Percentiles rank a stretch among this genome's conserved stretches.
Conservation (phyloP, 2,797 vertebrate genomes). For the Clamator glandarius region DNA sequence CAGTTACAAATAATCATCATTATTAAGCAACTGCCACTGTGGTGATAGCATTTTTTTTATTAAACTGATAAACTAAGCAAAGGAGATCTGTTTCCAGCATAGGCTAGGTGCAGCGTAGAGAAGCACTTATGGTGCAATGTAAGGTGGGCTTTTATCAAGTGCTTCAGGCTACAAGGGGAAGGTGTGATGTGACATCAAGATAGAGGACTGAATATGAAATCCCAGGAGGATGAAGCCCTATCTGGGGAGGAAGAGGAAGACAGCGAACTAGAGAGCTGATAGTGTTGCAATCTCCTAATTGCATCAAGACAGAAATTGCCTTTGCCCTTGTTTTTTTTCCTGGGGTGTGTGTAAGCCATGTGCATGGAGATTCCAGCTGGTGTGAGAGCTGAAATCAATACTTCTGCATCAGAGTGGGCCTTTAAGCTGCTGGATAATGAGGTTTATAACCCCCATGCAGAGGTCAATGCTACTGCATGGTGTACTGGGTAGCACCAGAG, state of each 20-base stretch:
- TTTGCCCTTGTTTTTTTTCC: background rate
- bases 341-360: accelerated
- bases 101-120: accelerated
- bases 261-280: background rate
- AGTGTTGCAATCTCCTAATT: background rate
- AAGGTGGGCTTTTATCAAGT: background rate
- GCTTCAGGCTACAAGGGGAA: background rate
- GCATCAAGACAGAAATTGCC: background rate
- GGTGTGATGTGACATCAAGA: background rate
- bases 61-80: slow-evolving; percentile 5
- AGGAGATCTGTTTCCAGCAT: background rate
- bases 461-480: background rate
- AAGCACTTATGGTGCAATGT: background rate
- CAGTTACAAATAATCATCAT: background rate
- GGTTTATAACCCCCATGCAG: background rate
- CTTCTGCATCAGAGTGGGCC: background rate
- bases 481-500: too few species aligned
- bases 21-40: slow-evolving; percentile 8
- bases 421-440: background rate
- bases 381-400: background rate
- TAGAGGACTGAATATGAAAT: background rate
- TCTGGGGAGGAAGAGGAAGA: background rate
- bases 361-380: background rate
- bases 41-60: slow-evolving; percentile 11
- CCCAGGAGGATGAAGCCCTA: too few species aligned